Evolutionary conservation across 1,140 invertebrate species (phyloP), one percentile per base, ranked within the genome.

Genomic region (Maconellicoccus hirsutus): DNA sequence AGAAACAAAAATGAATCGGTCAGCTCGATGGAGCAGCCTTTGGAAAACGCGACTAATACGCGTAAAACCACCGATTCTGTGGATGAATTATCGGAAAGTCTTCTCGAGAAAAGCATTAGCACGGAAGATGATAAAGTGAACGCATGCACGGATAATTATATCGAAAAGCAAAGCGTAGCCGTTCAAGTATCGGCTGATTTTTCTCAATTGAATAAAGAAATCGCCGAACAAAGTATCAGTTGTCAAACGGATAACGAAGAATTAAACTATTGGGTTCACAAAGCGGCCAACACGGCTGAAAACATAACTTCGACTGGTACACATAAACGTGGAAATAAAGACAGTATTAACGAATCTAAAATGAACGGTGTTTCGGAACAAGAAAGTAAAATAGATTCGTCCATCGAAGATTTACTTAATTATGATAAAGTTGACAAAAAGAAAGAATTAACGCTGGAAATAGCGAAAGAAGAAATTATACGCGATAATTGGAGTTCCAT

Each of bases 1-100:
- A 33, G 27, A 27, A 25, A 26, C n/a, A 33, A 22, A 3, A 42
- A 71, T 25, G 59, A 38, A 33, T 38, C 71, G n/a, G 73, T 75
- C 59, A 71, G 75, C 22, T 74, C 71, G 16, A 71, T 76, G 7
- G 74, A 76, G 70, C 74, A 73, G 21, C 71, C 61, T 21, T 71
- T 72, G 21, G 71, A 75, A 61, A 59, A 42, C 1, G 2, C 22
- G 1, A 10, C 16, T 16, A 59, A 14, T 61, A 27, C 29, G 52
- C 25, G 52, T 22, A 70, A 72, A 26, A 29, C 39, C 29, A 63
- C 21, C 52, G 61, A 23, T 10, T 10, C 3, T 22, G 61, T 23
- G 2, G 61, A 10, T 4, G 25, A 23, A 14, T 12, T 23, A 23
- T 4, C 61, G 2, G 61, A 66, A 4, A 66, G 25, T 66, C 19